Evolutionary conservation across 2,888 invertebrate species (phyloP), one percentile per base, ranked within the genome.

Genomic region (Podotricha telesiphe): DNA sequence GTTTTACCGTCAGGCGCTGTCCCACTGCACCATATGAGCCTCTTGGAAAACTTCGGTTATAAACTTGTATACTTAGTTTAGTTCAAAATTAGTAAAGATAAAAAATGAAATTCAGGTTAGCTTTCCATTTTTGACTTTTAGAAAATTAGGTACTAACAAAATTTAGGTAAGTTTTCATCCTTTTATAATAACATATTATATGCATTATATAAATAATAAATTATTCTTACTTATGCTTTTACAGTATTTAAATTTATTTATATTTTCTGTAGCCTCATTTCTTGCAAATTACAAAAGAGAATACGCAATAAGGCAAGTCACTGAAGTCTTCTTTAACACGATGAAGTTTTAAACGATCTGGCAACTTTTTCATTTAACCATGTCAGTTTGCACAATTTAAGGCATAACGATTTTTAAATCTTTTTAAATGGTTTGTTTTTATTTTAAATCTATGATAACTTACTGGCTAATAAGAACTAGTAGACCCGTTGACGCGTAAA

Each of bases 321-420:
- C 19, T 22, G 15, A 63, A 63, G 51, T 53, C 19, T 53, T 53
- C 45, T 28, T 7, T 13, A 34, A 65, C 20, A 37, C 37, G 59
- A 53, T 51, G 48, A 58, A 63, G 63, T 70, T 63, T 50, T 48
- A 69, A 70, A 70, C 58, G 62, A 47, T 55, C 53, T 56, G 8
- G 11, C 47, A 63, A 22, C 62, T 63, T 58, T 69, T 69, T 63
- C 50, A 62, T 56, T 62, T 61, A 45, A 28, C 28, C 66, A 20
- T 58, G 65, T 63, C 45, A 56, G 22, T 62, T 56, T 51, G 50
- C 48, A 50, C 58, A 15, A 62, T 8, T 55, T 17, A 17, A 47
- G 47, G 17, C 17, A 17, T 42, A 13, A 42, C 13, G 13, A 45
- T 45, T 47, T 47, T 47, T 47, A 42, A 3, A 7, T 47, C 8